Evolutionary conservation across 2,888 invertebrate species (phyloP), one percentile per base, ranked within the genome.

Genomic region (Cryptocheilus praepositus): DNA sequence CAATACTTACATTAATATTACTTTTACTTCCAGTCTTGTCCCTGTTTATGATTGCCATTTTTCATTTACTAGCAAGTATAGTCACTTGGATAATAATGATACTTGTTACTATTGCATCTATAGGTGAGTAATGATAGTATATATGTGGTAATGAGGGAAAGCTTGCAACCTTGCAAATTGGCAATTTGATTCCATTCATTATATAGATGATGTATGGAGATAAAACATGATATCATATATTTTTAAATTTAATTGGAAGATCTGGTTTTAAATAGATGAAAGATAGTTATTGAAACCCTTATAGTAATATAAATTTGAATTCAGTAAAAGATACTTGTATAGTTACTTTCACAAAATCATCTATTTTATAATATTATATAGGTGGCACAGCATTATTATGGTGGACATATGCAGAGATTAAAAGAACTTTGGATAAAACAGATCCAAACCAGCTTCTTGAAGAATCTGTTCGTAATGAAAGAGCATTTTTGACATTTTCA

Each of bases 1-100:
- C n/a, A n/a, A n/a, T n/a, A n/a, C n/a, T n/a, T 22, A 46, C 54
- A 44, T 56, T 68, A 62, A 49, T 60, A 51, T 63, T 56, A 49
- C 36, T 77, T 79, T 66, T 70, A 74, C 51, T 81, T 86, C 60
- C 90, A 96, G 96, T 95, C 81, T 91, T 96, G 77, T 96, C 97
- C 2, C 90, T 97, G 66, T 89, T 95, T 7, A 93, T 96, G 90
- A 94, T 97, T 45, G 92, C 94, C 56, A 92, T 97, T 79, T 92
- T 98, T 80, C 95, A 97, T 86, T 92, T 95, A 86, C 86, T 97
- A 78, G 96, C 97, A 0, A 92, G 93, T 67, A 87, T 97, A 58
- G 95, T 97, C 4, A 95, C 97, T 3, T 96, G 95, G 93, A 92
- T 97, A 73, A 95, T 98, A 79, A 95, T 97, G 92, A 92, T 94